Evolutionary conservation across 2,113 vertebrate genomes (phyloP).

Genomic region (Tauraco erythrolophus): DNA sequence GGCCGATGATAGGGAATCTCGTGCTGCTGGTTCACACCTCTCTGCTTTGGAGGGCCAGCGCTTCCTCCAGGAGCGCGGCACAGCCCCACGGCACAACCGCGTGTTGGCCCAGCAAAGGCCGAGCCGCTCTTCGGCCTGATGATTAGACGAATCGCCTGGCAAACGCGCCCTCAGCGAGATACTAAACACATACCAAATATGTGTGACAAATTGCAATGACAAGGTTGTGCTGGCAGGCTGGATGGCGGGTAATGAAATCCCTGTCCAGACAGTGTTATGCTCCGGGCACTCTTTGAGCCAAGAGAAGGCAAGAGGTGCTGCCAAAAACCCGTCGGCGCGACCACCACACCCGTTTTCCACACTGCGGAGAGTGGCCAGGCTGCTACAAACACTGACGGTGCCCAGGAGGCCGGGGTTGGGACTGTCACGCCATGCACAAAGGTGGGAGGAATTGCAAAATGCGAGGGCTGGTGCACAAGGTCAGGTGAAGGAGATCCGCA

Average conservation of each 20-base stretch:
- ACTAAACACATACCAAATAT: not conserved
- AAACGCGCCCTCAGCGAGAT: not conserved
- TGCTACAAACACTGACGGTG: not conserved
- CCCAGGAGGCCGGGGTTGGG: not conserved
- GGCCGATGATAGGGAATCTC: not conserved
- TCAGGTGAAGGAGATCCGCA: not conserved
- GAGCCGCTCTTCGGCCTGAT: rapidly evolving
- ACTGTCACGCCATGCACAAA: rapidly evolving
- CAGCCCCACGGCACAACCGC: rapidly evolving
- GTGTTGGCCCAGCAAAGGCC: not conserved
- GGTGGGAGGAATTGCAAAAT: not conserved
- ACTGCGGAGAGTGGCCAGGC: rapidly evolving
- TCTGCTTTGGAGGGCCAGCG: not conserved
- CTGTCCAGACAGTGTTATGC: not conserved
- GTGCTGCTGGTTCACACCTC: not conserved
- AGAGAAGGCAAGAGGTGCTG: not conserved
- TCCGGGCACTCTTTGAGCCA: not conserved
- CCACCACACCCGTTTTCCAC: not conserved
- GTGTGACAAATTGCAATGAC: constrained; percentile 44
- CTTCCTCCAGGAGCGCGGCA: rapidly evolving
- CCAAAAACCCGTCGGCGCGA: not conserved
- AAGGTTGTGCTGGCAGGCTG: not conserved
- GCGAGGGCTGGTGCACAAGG: not conserved
- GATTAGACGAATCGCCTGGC: not conserved
- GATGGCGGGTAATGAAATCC: not conserved